Base-by-base conservation (phyloP, 2,888 invertebrate genomes). In the Dasypolia templi region DNA sequence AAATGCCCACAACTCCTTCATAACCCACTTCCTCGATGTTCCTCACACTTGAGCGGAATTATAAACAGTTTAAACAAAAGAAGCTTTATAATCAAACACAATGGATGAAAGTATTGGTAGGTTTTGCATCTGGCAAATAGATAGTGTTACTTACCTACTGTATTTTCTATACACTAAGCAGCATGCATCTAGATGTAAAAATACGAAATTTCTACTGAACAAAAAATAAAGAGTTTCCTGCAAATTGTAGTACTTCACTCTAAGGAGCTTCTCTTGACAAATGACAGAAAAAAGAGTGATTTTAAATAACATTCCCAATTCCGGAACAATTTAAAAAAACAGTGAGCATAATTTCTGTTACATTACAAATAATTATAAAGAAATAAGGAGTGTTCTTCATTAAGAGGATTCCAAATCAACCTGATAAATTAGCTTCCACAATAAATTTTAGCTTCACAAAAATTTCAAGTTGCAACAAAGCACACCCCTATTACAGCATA, bases 401-500 rank as follows among this genome's bases (percentile, higher is more conserved):
- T 19, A 3, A 42, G 22, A 29, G 14, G 14, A 46, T 9, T 29
- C 19, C 14, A 32, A 51, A 17, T 64, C 9, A 11, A n/a, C 32
- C 1, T 51, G 63, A 32, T 32, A 22, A 32, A 22, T 22, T 9
- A 49, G 22, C 0, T 49, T 9, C 22, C 49, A 49, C 22, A 9
- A 22, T 9, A 39, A 35, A 39, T 53, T 17, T n/a, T n/a, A n/a
- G n/a, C 12, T n/a, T 17, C 29, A 55, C 26, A 17, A 44, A n/a
- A 53, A n/a, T 42, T 22, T 19, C 9, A 76, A 79, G 11, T 62
- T 26, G 12, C 9, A 22, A 26, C 3, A 46, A 39, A 46, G 66
- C 83, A 67, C 93, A 94, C 58, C 94, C 94, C 93, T 95, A 79
- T 69, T 49, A 72, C 79, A 88, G 88, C 91, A 92, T 89, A 93